phyloP scores from a whole-genome alignment of 1,140 invertebrate genomes.

The Anoplolepis gracilipes region DNA sequence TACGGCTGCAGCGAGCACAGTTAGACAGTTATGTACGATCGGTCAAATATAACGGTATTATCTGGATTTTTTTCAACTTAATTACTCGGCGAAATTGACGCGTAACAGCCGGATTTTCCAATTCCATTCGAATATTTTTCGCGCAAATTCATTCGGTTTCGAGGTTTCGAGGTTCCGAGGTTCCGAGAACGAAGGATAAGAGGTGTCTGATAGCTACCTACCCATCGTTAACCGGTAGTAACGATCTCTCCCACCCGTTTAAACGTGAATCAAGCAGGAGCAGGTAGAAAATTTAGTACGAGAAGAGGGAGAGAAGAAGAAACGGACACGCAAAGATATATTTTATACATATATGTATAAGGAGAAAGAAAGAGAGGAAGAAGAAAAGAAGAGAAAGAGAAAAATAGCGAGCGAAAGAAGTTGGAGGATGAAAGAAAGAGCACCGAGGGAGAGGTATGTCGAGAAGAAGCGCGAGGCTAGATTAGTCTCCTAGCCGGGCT shows the following conservation, averaged over 20 bases:
- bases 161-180: slow-evolving; percentile 60
- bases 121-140: slow-evolving; percentile 37
- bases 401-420: slow-evolving; percentile 24
- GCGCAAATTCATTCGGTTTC: slow-evolving; percentile 29
- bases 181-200: slow-evolving; percentile 68
- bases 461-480: slow-evolving; percentile 14
- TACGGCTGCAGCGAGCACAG: neutral
- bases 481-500: slow-evolving; percentile 23
- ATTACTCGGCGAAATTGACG: slow-evolving; percentile 62
- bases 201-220: slow-evolving; percentile 67
- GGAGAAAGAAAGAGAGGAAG: neutral
- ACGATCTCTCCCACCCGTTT: slow-evolving; percentile 67
- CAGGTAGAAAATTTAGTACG: slow-evolving; percentile 57
- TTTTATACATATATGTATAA: no score
- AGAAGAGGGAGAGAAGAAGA: slow-evolving; percentile 4
- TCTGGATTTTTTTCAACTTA: slow-evolving; percentile 51
- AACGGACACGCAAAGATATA: neutral
- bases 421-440: slow-evolving; percentile 4
- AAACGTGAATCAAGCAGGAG: slow-evolving; percentile 53
- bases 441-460: slow-evolving; percentile 3
- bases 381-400: slow-evolving; percentile 3
- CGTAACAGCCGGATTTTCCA: slow-evolving; percentile 51
- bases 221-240: slow-evolving; percentile 68
- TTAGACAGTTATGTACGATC: slow-evolving; percentile 28
- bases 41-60: slow-evolving; percentile 52